A percentile compares a stretch with the other conserved stretches of the same genome.
These are phyloP conservation scores for Drosophila diplacantha DNA, from an alignment of 2,888 invertebrate genomes.

Conservation along the genomic window DNA sequence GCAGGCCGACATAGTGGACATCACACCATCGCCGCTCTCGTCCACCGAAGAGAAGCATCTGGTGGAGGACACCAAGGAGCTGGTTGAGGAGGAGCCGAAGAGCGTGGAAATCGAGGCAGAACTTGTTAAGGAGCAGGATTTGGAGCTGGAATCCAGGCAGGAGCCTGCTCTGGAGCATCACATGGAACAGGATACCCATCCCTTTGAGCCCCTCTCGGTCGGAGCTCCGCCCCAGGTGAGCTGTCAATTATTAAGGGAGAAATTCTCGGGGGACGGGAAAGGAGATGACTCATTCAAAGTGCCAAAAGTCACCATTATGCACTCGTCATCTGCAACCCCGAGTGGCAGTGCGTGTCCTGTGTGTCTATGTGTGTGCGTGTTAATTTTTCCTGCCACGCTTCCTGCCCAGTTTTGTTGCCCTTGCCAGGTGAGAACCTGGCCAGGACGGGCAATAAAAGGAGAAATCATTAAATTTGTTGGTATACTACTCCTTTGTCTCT, in stretches of 20 bases:
- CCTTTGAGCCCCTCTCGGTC: slow-evolving; percentile 51
- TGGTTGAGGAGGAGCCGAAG: slow-evolving; percentile 4
- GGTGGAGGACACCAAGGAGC: slow-evolving; percentile 70
- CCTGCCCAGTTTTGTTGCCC: slow-evolving; percentile 26
- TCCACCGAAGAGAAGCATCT: slow-evolving; percentile 72
- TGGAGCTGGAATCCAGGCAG: slow-evolving; percentile 25
- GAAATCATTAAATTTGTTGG: slow-evolving; percentile 74
- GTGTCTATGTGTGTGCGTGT: slow-evolving; percentile 22
- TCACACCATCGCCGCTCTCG: slow-evolving; percentile 58
- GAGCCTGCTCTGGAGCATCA: neutral
- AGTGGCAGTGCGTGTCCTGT: slow-evolving; percentile 4
- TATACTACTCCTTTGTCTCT: slow-evolving; percentile 68
- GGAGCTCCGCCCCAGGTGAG: slow-evolving; percentile 61
- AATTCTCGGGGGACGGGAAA: neutral
- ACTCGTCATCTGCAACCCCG: slow-evolving; percentile 45
- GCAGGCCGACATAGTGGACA: slow-evolving; percentile 54
- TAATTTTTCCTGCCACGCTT: slow-evolving; percentile 36
- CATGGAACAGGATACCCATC: slow-evolving; percentile 29
- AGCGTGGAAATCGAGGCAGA: slow-evolving; percentile 5
- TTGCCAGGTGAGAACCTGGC: slow-evolving; percentile 45
- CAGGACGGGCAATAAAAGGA: slow-evolving; percentile 31
- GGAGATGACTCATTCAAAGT: slow-evolving; percentile 36
- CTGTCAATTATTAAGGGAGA: neutral
- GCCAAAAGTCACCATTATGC: slow-evolving; percentile 37
- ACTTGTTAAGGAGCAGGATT: slow-evolving; percentile 19